These are phyloP conservation scores for Tinea semifulvella DNA, from an alignment of 2,888 invertebrate genomes.

Conservation along the genomic window DNA sequence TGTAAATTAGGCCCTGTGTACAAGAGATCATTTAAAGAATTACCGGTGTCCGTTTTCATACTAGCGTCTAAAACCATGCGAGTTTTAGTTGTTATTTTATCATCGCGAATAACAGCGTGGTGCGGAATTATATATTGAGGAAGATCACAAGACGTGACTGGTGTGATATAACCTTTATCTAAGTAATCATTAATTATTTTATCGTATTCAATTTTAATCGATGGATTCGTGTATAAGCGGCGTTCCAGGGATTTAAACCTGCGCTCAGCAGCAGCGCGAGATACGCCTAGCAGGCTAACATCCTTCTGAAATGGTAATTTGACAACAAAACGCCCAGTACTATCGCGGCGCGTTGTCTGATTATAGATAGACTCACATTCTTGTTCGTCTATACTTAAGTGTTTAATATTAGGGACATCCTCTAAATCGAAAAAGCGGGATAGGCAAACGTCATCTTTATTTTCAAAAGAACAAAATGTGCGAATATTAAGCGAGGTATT, in stretches of 20 bases:
- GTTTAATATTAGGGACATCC: too few relatives aligned
- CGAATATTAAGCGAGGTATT: too few relatives aligned
- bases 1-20: conserved; percentile 19
- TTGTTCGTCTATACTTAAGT: too few relatives aligned
- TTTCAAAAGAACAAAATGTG: too few relatives aligned
- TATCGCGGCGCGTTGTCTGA: conserved; percentile 16
- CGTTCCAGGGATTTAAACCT: conserved; percentile 18
- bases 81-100: conserved; percentile 11
- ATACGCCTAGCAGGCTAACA: conserved; percentile 16
- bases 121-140: conserved; percentile 11
- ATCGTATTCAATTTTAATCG: neutral
- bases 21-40: conserved; percentile 18
- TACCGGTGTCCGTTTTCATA: conserved; percentile 10
- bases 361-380: conserved; percentile 18
- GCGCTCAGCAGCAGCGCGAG: conserved; percentile 9
- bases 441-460: too few relatives aligned
- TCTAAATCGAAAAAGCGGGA: too few relatives aligned
- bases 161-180: conserved; percentile 12
- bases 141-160: neutral
- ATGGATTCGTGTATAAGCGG: neutral
- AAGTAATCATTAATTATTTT: conserved; percentile 13
- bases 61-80: conserved; percentile 15
- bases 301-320: conserved; percentile 18
- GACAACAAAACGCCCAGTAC: conserved; percentile 16
- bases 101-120: conserved; percentile 8